A percentile compares a stretch with the other conserved stretches of the same genome.
These are phyloP conservation scores for Oligia latruncula DNA, from an alignment of 2,888 invertebrate genomes.

Conservation along the genomic window DNA sequence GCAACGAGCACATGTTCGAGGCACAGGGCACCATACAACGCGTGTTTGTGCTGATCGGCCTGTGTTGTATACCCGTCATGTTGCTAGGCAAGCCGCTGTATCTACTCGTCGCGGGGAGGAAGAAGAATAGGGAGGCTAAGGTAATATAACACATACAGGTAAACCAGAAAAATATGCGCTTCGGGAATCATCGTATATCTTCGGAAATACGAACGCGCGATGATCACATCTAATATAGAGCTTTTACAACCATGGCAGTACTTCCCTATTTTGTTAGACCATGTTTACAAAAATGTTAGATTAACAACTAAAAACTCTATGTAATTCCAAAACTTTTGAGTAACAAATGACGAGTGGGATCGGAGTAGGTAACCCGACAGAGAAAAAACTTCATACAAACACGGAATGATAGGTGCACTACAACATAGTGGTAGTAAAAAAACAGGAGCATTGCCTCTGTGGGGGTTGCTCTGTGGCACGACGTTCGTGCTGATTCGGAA, in stretches of 20 bases:
- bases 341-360: neutral
- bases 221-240: neutral
- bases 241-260: neutral
- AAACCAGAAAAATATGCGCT: neutral
- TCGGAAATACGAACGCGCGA: neutral
- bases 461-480: neutral
- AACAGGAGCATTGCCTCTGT: neutral
- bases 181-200: neutral
- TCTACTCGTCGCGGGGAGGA: constrained; percentile 88
- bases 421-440: neutral
- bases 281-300: neutral
- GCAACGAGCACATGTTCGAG: constrained; percentile 92
- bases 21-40: constrained; percentile 93
- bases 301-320: neutral
- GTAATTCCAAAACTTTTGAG: neutral
- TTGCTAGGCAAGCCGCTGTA: constrained; percentile 97
- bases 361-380: neutral
- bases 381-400: neutral
- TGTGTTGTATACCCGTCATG: constrained; percentile 98
- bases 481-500: neutral
- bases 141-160: constrained; percentile 58
- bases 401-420: neutral
- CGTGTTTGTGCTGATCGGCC: constrained; percentile 93
- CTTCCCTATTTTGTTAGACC: neutral
- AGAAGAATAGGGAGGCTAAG: constrained; percentile 77